These are phyloP conservation scores for Podarcis raffonei DNA, from an alignment of 2,113 vertebrate genomes.

Conservation along the genomic window DNA sequence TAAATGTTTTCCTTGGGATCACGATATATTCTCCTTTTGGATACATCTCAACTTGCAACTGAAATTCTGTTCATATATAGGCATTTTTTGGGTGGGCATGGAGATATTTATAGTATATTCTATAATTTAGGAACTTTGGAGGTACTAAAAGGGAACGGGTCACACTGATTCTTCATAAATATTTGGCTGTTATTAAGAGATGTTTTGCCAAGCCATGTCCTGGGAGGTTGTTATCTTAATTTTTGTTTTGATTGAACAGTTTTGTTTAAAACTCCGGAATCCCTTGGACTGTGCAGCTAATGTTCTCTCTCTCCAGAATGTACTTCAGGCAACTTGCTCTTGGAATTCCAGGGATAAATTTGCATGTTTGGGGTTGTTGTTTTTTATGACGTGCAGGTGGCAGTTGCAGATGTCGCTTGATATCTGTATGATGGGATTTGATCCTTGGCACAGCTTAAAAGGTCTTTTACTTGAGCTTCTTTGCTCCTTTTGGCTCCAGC, in stretches of 20 bases:
- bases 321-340: slow-evolving; percentile 8
- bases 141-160: slow-evolving; percentile 51
- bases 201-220: slow-evolving; percentile 39
- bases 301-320: slow-evolving; percentile 24
- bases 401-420: neutral
- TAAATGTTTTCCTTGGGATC: neutral
- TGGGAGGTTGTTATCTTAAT: slow-evolving; percentile 44
- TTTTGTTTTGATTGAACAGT: slow-evolving; percentile 55
- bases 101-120: slow-evolving; percentile 22
- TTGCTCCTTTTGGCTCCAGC: neutral
- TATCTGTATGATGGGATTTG: neutral
- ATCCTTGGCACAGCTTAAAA: neutral
- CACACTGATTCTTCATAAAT: slow-evolving; percentile 35
- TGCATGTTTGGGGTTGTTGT: neutral
- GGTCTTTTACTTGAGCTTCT: neutral
- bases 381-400: neutral
- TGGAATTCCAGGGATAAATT: neutral
- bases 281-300: slow-evolving; percentile 18
- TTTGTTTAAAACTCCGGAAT: slow-evolving; percentile 48
- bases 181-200: slow-evolving; percentile 45
- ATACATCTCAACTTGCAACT: slow-evolving; percentile 4
- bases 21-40: neutral
- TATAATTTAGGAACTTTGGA: slow-evolving; percentile 37
- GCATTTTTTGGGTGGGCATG: neutral
- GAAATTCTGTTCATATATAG: neutral